These are phyloP conservation scores for Dicentrarchus labrax DNA, from an alignment of 2,113 vertebrate species.

Conservation along the genomic window DNA sequence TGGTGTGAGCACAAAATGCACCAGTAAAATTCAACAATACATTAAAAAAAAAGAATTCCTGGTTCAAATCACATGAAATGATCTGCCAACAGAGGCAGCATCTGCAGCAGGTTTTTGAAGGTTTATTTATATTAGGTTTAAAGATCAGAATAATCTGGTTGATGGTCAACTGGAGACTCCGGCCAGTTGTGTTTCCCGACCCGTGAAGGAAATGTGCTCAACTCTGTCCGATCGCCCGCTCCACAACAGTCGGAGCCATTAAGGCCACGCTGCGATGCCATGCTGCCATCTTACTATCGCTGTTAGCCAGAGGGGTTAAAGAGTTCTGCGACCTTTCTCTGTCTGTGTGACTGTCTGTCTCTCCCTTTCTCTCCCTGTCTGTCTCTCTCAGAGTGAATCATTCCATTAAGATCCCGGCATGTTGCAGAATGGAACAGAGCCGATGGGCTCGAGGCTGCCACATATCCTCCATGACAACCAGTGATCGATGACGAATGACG, in stretches of 20 bases:
- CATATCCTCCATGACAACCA: conserved; percentile 71
- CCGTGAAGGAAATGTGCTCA: conserved; percentile 22
- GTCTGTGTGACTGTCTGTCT: background rate
- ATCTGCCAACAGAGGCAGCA: background rate
- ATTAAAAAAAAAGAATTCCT: too few species aligned
- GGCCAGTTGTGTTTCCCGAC: background rate
- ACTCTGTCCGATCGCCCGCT: background rate
- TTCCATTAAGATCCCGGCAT: conserved; percentile 71
- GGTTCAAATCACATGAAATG: background rate
- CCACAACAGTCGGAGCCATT: conserved; percentile 11
- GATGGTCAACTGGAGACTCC: background rate
- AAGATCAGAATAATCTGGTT: background rate
- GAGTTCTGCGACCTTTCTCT: conserved; percentile 31
- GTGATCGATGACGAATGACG: conserved; percentile 73
- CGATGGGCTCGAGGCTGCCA: conserved; percentile 40
- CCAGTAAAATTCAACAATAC: background rate
- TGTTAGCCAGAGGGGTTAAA: conserved; percentile 48
- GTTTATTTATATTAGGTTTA: background rate
- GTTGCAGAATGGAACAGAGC: conserved; percentile 39
- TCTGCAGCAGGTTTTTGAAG: background rate
- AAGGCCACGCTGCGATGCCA: conserved; percentile 34
- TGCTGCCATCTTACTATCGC: background rate
- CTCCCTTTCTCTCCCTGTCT: conserved; percentile 1
- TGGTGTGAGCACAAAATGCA: background rate
- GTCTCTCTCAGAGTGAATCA: conserved; percentile 49